Conservation (phyloP, 2,113 vertebrate genomes). For the Chauna torquata region DNA sequence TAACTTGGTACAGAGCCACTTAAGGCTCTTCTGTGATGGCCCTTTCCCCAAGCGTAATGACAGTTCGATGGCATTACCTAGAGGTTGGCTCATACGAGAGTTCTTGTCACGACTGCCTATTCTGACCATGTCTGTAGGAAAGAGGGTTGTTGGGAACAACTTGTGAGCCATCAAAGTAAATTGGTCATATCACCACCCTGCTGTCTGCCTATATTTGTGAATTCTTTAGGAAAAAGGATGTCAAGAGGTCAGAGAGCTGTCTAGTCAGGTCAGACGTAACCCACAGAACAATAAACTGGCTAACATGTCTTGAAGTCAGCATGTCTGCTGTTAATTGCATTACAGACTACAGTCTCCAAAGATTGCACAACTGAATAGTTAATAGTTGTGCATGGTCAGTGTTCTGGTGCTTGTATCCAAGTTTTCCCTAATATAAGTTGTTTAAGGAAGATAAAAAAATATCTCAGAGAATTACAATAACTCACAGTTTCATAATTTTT, state of each 20-base stretch:
- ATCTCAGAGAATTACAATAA: background rate
- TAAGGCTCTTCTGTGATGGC: background rate
- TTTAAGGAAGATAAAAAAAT: background rate
- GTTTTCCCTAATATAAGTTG: background rate
- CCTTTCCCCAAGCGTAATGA: background rate
- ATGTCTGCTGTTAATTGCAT: background rate
- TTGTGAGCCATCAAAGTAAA: background rate
- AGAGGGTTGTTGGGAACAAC: background rate
- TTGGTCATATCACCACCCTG: background rate
- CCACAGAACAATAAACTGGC: background rate
- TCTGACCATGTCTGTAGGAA: background rate
- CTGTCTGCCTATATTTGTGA: background rate
- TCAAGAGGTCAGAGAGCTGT: background rate
- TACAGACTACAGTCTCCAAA: fast-evolving
- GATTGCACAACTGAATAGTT: fast-evolving
- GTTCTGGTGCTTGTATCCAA: background rate
- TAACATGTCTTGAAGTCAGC: background rate
- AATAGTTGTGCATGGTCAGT: fast-evolving
- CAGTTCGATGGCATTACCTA: fast-evolving
- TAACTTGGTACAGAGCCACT: background rate
- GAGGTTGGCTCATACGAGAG: background rate
- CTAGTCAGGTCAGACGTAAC: background rate
- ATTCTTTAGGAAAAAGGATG: background rate
- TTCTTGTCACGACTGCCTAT: background rate
- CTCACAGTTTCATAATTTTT: background rate